Percentiles rank a stretch among this genome's conserved stretches.
Evolutionary conservation across 2,113 vertebrate genomes (phyloP).

Genomic region (Ariopsis seemanni): DNA sequence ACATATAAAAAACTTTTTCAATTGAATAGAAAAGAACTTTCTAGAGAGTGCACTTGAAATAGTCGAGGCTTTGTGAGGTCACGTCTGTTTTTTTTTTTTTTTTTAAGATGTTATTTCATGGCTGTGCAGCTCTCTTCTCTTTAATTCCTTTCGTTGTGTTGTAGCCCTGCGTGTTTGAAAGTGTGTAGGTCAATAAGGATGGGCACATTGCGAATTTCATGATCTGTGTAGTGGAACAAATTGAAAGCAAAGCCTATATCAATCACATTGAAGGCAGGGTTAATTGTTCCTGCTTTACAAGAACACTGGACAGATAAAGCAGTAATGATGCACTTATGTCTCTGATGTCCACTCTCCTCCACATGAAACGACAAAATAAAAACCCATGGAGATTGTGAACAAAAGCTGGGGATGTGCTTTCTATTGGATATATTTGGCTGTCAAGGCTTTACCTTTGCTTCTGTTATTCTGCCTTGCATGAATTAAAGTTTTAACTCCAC

Average conservation of each 20-base stretch:
- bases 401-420: neutral
- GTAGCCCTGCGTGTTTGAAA: slow-evolving; percentile 82
- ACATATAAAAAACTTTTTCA: slow-evolving; percentile 47
- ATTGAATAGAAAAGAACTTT: slow-evolving; percentile 54
- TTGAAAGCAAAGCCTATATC: slow-evolving; percentile 98
- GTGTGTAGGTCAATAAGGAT: slow-evolving; percentile 94
- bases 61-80: slow-evolving; percentile 77
- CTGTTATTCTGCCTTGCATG: neutral
- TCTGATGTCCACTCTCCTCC: slow-evolving; percentile 80
- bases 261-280: slow-evolving; percentile 96
- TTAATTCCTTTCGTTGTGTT: slow-evolving; percentile 87
- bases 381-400: slow-evolving; percentile 56
- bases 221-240: slow-evolving; percentile 99
- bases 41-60: slow-evolving; percentile 64
- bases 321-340: slow-evolving; percentile 90
- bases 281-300: slow-evolving; percentile 94
- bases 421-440: neutral
- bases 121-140: slow-evolving; percentile 75
- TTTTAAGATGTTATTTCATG: slow-evolving; percentile 76
- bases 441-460: neutral
- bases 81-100: slow-evolving; percentile 64
- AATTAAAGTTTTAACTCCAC: too few relatives aligned
- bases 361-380: slow-evolving; percentile 77
- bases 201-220: slow-evolving; percentile 93
- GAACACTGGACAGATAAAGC: slow-evolving; percentile 86